phyloP scores from a whole-genome alignment of 2,113 vertebrate species.

The Hyla sarda region DNA sequence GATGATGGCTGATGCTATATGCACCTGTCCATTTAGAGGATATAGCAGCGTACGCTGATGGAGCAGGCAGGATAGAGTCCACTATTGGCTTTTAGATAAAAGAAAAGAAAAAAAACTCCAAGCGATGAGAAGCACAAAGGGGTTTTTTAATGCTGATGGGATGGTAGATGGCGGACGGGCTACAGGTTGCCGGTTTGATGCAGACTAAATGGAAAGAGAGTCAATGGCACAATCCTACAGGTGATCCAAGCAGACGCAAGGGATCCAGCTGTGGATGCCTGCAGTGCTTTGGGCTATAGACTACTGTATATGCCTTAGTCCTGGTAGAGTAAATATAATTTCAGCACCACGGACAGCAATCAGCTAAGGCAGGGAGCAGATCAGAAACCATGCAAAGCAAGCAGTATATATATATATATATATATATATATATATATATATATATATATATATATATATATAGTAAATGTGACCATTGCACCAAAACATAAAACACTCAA shows the following conservation, averaged over 20 bases:
- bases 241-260: slow-evolving; percentile 5
- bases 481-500: no score
- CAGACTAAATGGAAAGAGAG: not conserved
- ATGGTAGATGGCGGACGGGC: not conserved
- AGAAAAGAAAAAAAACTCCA: slow-evolving; percentile 5
- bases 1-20: slow-evolving; percentile 10
- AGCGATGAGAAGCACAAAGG: slow-evolving; percentile 13
- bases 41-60: not conserved
- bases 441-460: no score
- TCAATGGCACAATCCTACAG: slow-evolving; percentile 31
- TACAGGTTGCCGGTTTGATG: not conserved
- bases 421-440: no score
- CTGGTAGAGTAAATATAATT: not conserved
- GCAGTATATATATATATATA: not conserved
- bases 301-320: slow-evolving; percentile 25
- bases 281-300: slow-evolving; percentile 28
- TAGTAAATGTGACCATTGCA: no score
- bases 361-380: not conserved
- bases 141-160: not conserved
- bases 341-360: slow-evolving; percentile 50
- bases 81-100: slow-evolving; percentile 23
- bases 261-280: not conserved
- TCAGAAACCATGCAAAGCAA: not conserved
- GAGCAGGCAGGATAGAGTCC: not conserved
- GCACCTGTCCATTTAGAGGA: slow-evolving; percentile 22